Percentiles rank a stretch among this genome's conserved stretches.
These are phyloP conservation scores for Tenrec ecaudatus DNA, from an alignment of 2,113 vertebrate genomes.

Conservation along the genomic window DNA sequence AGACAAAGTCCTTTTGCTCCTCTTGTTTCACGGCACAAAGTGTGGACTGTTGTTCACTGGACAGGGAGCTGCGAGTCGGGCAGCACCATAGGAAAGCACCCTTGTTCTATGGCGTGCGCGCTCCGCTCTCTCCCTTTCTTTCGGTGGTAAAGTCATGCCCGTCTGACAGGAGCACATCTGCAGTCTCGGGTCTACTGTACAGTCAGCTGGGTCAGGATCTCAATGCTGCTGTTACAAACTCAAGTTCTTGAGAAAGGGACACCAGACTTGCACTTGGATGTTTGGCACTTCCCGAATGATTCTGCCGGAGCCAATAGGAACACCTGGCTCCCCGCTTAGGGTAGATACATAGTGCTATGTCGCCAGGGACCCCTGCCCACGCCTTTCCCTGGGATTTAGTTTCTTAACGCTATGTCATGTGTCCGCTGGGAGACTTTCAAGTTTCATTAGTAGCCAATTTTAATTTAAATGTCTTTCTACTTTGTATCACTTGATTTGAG, in stretches of 20 bases:
- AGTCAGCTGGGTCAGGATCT: not conserved
- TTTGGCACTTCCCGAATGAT: not conserved
- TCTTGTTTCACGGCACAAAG: too few relatives aligned
- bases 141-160: not conserved
- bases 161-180: not conserved
- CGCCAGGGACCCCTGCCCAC: not conserved
- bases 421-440: not conserved
- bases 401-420: not conserved
- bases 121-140: not conserved
- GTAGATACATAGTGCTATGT: not conserved
- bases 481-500: not conserved
- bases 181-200: not conserved
- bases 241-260: not conserved
- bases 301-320: not conserved
- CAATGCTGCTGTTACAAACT: not conserved
- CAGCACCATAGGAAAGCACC: too few relatives aligned
- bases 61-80: too few relatives aligned
- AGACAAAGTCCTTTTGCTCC: too few relatives aligned
- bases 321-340: not conserved
- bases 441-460: constrained; percentile 13
- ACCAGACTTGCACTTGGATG: not conserved
- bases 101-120: not conserved
- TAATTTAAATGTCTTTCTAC: not conserved
- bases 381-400: not conserved
- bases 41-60: too few relatives aligned